These are phyloP conservation scores for Pocota personata DNA, from an alignment of 2,888 invertebrate genomes.

Conservation along the genomic window DNA sequence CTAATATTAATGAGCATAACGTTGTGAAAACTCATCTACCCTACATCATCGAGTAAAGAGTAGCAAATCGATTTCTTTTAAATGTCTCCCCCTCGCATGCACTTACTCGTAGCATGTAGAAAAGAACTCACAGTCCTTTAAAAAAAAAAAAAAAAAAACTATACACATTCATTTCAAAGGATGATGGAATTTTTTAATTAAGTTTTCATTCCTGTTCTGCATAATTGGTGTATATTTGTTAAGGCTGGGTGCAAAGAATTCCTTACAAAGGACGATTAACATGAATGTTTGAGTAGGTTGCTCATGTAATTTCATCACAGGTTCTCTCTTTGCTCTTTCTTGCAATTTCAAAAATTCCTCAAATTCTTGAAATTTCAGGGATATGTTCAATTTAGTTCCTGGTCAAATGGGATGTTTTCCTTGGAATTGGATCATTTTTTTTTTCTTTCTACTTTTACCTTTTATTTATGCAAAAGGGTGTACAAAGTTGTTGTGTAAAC, in stretches of 20 bases:
- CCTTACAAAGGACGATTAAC: neutral
- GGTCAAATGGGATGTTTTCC: neutral
- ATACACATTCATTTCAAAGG: conserved; percentile 13
- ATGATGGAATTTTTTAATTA: conserved; percentile 41
- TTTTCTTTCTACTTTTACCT: neutral
- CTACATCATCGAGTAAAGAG: neutral
- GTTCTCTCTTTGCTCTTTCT: neutral
- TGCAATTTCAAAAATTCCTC: neutral
- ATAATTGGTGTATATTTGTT: conserved; percentile 2
- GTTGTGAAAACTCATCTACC: neutral
- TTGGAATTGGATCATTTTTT: neutral
- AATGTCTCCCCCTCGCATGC: neutral
- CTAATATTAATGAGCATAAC: conserved; percentile 12
- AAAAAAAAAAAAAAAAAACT: neutral
- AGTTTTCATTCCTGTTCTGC: conserved; percentile 3
- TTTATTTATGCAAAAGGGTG: conserved; percentile 32
- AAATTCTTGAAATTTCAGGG: neutral
- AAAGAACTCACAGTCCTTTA: too few relatives aligned
- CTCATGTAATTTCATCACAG: neutral
- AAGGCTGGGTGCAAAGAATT: neutral
- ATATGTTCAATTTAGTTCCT: neutral
- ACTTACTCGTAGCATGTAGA: too few relatives aligned
- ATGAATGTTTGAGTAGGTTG: neutral
- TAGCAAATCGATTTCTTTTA: neutral
- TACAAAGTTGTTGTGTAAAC: conserved; percentile 36